Evolutionary conservation across 2,113 vertebrate genomes (phyloP), one percentile per base, ranked within the genome.

Genomic region (Hemicordylus capensis): DNA sequence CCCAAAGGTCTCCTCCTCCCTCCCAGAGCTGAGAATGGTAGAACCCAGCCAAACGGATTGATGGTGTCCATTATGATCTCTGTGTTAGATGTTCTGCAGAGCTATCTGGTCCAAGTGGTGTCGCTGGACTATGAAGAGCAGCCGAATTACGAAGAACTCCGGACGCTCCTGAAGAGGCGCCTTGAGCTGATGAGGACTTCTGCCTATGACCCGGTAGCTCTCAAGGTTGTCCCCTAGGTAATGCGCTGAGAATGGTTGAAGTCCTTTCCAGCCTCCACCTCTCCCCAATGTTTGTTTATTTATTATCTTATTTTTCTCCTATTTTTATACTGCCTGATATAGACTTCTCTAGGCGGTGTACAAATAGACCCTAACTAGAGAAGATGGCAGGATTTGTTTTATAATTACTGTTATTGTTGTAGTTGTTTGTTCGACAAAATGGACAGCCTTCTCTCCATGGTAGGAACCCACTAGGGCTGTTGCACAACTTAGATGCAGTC

Each of bases 61-160:
- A n/a, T n/a, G n/a, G n/a, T n/a, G 11, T 11, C 9, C 8, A 15
- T 59, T 2, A 61, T 90, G n/a, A n/a, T 15, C 24, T 48, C 78
- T 75, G n/a, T 66, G 83, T 7, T 85, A 99, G 98, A 88, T 85
- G 94, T 94, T 15, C 90, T 98, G 77, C 81, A 94, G 86, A 80
- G 44, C 1, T 99, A 97, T 94, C 91, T 99, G 94, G 93, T 93
- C 59, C 88, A 94, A 61, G 98, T 97, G 61, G 94, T 95, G 96
- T 83, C 85, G 9, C 96, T 99, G 31, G 81, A 91, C 76, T 99
- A 98, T 0, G 92, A 96, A 0, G 97, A 98, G 93, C 93, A 96
- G 91, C 98, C 98, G 0, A 85, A 97, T 92, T 99, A 99, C 1
- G 1, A 79, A 0, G 66, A 20, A 0, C 94, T 99, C 81, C 95